Percentiles rank a stretch among this genome's conserved stretches.
These are phyloP conservation scores for Dynastes maya DNA, from an alignment of 2,888 invertebrate genomes.

Conservation along the genomic window DNA sequence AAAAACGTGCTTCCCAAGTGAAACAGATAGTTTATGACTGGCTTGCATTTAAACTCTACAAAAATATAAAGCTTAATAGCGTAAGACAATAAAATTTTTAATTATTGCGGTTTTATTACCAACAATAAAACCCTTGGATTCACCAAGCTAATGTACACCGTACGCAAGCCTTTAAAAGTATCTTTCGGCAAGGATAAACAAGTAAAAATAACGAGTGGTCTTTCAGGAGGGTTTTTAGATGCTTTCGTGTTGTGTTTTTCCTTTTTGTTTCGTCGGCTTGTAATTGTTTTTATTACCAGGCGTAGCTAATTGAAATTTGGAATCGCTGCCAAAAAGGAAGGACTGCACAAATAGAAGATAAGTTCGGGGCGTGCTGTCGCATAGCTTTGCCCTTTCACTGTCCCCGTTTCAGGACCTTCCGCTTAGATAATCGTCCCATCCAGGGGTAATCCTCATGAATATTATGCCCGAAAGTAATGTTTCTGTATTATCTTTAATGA, in stretches of 20 bases:
- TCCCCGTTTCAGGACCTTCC: too few species aligned
- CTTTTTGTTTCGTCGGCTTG: neutral
- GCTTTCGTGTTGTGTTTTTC: too few species aligned
- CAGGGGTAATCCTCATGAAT: too few species aligned
- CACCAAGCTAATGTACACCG: too few species aligned
- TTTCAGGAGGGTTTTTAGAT: neutral
- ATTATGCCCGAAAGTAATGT: too few species aligned
- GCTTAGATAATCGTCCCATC: too few species aligned
- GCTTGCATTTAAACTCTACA: neutral
- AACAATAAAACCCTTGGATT: neutral
- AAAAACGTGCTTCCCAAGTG: neutral
- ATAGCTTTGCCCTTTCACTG: neutral
- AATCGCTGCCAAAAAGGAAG: neutral
- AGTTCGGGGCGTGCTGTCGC: neutral
- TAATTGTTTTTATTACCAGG: neutral
- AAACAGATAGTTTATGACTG: neutral
- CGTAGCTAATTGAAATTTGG: neutral
- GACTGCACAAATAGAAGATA: slow-evolving; percentile 2
- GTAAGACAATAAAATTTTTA: neutral
- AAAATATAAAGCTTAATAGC: slow-evolving; percentile 8
- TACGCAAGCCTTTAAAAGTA: too few species aligned
- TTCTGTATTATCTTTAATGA: too few species aligned
- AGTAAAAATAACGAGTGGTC: neutral
- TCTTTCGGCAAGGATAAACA: too few species aligned
- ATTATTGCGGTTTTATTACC: neutral